Percentiles rank a stretch among this genome's conserved stretches.
Conservation (phyloP, 2,888 invertebrate genomes). For the Eueremaeus valkanovi region DNA sequence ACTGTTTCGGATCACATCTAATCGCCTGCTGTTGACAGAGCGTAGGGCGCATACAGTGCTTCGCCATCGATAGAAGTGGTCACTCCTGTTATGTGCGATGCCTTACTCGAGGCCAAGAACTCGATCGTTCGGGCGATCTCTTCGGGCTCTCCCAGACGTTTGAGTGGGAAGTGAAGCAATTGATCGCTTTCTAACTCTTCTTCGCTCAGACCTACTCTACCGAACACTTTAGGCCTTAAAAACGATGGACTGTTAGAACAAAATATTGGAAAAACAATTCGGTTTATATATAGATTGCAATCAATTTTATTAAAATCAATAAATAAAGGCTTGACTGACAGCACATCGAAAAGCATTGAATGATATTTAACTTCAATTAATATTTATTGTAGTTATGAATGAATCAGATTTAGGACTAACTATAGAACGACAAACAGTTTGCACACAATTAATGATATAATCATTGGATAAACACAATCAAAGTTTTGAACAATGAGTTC, state of each 20-base stretch:
- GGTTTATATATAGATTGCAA: no score
- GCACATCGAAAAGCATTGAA: no score
- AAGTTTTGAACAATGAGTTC: no score
- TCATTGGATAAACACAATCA: no score
- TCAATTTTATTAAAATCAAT: no score
- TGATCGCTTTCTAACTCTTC: not conserved
- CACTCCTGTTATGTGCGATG: constrained; percentile 1
- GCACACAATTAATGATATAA: no score
- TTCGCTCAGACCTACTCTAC: not conserved
- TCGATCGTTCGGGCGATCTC: constrained; percentile 21
- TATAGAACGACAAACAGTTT: no score
- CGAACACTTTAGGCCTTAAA: not conserved
- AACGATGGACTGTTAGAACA: not conserved
- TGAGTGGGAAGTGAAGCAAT: constrained; percentile 16
- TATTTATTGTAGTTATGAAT: no score
- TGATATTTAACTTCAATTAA: no score
- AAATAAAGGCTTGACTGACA: no score
- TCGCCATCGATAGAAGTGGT: constrained; percentile 14
- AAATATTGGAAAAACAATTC: no score
- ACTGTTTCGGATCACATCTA: not conserved
- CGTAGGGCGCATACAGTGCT: not conserved
- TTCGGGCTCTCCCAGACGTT: constrained; percentile 6
- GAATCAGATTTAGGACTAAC: no score
- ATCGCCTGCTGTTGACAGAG: not conserved
- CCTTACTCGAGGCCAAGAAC: constrained; percentile 10